Base-by-base conservation (phyloP, 2,888 invertebrate genomes). In the Spodoptera littoralis region DNA sequence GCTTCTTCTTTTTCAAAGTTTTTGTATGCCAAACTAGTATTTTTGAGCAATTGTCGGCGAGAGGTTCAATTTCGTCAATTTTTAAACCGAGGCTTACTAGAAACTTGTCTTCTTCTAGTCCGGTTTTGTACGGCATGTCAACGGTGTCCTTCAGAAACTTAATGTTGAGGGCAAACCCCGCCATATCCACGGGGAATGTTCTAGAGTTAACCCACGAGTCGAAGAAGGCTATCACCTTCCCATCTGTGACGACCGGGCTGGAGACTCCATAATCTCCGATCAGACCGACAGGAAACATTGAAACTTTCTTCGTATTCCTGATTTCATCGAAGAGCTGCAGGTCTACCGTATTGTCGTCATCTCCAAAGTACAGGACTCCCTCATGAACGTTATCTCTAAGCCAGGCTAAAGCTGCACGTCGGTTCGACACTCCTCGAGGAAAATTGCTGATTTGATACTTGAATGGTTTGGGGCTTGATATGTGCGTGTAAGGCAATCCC, bases 231-330 rank as follows among this genome's bases (percentile, higher is more conserved):
- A 96, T 92, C 2, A 97, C 96, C 89, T 93, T 95, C 77, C 95
- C 96, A 83, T 96, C 92, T 64, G 95, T 95, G 11, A 97, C 96
- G 47, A 97, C 92, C 0, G 97, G 97, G 3, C 96, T 93, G 52
- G 96, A 96, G 18, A 97, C 95, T 0, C 96, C 96, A 83, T 95
- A 96, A 30, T 93, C 95, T 0, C 97, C 97, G 64, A 97, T 96
- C 13, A 98, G 92, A 0, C 97, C 98, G 3, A 98, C 98, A 0
- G 98, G 98, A 92, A 97, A 97, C 95, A 98, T 97, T 1, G 97
- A 97, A 2, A 97, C 96, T 72, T 95, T 95, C 80, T 96, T 95
- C 0, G 97, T 97, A 47, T 89, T 90, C 56, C 97, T 93, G 66
- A 97, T 96, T 89, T 97, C 97, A 27, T 96, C 95, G 83, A 97